phyloP scores from a whole-genome alignment of 2,113 vertebrate genomes.

The Odocoileus virginianus region DNA sequence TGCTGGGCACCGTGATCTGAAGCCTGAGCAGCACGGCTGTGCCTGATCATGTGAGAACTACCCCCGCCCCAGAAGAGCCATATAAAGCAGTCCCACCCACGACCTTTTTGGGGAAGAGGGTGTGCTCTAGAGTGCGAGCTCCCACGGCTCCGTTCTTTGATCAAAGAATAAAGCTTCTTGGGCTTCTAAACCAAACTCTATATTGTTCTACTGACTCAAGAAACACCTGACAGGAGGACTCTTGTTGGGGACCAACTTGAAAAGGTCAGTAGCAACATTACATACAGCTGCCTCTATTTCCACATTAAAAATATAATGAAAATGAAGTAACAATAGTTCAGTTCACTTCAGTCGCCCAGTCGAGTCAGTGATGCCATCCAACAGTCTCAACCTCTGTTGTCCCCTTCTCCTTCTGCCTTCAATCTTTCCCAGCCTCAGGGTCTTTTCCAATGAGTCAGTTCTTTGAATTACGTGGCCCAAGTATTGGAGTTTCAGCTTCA shows the following conservation, averaged over 20 bases:
- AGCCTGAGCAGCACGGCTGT: background rate
- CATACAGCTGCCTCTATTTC: background rate
- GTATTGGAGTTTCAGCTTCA: background rate
- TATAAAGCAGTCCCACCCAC: background rate
- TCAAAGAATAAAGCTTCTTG: background rate
- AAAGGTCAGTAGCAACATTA: background rate
- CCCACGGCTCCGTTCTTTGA: too few species aligned
- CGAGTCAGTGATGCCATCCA: background rate
- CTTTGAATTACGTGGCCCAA: background rate
- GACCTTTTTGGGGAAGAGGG: rapidly evolving
- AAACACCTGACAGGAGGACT: background rate
- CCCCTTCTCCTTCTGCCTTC: background rate
- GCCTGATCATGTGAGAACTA: background rate
- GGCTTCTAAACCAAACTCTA: background rate
- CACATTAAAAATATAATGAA: background rate
- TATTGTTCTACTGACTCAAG: background rate
- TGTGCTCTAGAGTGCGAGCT: background rate
- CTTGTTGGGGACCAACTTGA: background rate
- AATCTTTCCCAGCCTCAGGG: background rate
- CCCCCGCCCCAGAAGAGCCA: background rate
- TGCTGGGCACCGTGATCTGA: background rate
- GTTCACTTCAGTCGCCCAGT: background rate
- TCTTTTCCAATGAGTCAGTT: background rate
- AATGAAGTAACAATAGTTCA: background rate
- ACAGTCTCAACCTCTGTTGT: background rate